A percentile compares a stretch with the other conserved stretches of the same genome.
phyloP scores from a whole-genome alignment of 2,113 vertebrate genomes.

The Etheostoma spectabile region DNA sequence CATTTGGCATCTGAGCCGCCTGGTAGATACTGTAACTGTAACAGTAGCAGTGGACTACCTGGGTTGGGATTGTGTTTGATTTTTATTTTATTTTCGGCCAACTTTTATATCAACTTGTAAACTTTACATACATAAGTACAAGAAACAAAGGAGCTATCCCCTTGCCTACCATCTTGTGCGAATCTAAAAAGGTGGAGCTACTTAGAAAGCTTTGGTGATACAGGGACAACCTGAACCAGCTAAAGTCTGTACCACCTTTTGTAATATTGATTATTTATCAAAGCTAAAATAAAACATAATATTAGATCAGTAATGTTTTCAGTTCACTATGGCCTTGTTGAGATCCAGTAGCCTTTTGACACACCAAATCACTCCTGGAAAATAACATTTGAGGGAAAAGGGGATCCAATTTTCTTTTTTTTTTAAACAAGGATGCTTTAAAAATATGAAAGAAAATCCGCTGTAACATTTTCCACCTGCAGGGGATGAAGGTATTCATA shows the following conservation, averaged over 20 bases:
- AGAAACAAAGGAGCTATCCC: too few relatives aligned
- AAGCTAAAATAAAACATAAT: slow-evolving; percentile 18
- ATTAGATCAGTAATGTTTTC: slow-evolving; percentile 12
- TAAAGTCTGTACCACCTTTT: background rate
- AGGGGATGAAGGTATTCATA: slow-evolving; percentile 31
- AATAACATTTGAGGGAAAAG: slow-evolving; percentile 23
- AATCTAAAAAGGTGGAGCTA: background rate
- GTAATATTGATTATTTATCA: slow-evolving; percentile 7
- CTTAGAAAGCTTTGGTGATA: background rate
- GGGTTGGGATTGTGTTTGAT: background rate
- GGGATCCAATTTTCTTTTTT: too few relatives aligned
- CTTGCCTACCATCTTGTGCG: background rate
- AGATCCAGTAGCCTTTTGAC: slow-evolving; percentile 6
- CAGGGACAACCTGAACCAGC: background rate
- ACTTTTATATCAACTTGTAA: too few relatives aligned
- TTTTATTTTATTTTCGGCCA: too few relatives aligned
- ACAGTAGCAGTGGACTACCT: background rate
- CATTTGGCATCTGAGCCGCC: background rate
- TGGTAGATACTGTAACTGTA: background rate
- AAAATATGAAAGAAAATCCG: slow-evolving; percentile 2
- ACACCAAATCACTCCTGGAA: slow-evolving; percentile 35
- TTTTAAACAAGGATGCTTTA: slow-evolving; percentile 6
- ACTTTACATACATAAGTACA: too few relatives aligned
- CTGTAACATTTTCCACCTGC: slow-evolving; percentile 5
- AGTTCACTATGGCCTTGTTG: slow-evolving; percentile 1